phyloP scores from a whole-genome alignment of 2,888 invertebrate species.

The Lasioglossum lativentre region DNA sequence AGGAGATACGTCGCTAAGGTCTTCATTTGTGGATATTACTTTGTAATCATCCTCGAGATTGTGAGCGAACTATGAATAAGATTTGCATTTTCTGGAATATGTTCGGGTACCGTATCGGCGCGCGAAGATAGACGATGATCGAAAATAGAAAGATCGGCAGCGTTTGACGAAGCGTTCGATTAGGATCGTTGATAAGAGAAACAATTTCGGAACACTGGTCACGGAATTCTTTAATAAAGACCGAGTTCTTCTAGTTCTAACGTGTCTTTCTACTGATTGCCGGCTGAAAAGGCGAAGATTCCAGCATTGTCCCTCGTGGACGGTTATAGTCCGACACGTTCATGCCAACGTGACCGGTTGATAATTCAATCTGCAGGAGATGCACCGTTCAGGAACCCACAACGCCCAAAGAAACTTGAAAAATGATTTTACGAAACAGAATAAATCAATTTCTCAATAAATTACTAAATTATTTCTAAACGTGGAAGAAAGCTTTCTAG shows the following conservation, averaged over 20 bases:
- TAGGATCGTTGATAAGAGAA: not conserved
- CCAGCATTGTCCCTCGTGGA: conserved; percentile 23
- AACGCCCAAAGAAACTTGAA: not conserved
- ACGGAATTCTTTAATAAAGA: conserved; percentile 43
- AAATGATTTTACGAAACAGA: not conserved
- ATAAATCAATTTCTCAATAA: not conserved
- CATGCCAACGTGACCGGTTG: conserved; percentile 46
- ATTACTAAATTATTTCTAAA: not conserved
- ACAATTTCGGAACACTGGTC: conserved; percentile 24
- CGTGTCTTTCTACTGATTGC: conserved; percentile 37
- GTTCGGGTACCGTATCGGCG: not conserved
- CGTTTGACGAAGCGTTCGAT: not conserved
- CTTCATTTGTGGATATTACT: not conserved
- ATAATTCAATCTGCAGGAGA: conserved; percentile 41
- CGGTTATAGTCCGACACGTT: conserved; percentile 41
- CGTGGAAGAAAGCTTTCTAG: not conserved
- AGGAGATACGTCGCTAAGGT: not conserved
- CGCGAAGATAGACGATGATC: not conserved
- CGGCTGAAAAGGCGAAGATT: conserved; percentile 18
- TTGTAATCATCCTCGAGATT: not conserved
- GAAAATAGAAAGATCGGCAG: not conserved
- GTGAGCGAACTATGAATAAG: not conserved
- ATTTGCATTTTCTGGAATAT: not conserved
- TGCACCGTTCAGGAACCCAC: conserved; percentile 25
- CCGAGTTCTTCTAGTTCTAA: conserved; percentile 29